phyloP scores from a whole-genome alignment of 2,113 vertebrate species.

The Bungarus multicinctus region DNA sequence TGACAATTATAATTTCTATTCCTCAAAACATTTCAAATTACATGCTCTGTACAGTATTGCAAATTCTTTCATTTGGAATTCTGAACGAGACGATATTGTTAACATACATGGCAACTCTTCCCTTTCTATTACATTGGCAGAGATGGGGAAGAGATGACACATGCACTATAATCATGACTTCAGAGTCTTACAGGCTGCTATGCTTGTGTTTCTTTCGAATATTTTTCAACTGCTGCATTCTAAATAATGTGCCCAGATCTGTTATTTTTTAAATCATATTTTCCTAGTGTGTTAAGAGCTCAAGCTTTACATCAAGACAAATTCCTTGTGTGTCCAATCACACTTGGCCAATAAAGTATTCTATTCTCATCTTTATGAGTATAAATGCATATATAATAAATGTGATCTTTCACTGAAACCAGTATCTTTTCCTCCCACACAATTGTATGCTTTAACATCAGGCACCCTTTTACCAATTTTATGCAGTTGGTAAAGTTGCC shows the following conservation, averaged over 20 bases:
- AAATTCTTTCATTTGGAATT: not conserved
- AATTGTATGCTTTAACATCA: not conserved
- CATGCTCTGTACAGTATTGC: not conserved
- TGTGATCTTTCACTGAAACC: not conserved
- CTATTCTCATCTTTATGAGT: not conserved
- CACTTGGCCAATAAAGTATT: too few species aligned
- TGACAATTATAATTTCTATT: not conserved
- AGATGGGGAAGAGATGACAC: not conserved
- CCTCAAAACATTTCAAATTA: not conserved
- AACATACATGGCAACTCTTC: not conserved
- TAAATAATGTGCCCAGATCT: not conserved
- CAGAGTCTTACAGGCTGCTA: not conserved
- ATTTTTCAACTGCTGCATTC: not conserved
- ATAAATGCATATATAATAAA: not conserved
- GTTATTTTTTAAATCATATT: not conserved
- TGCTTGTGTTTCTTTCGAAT: not conserved
- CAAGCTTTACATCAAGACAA: too few species aligned
- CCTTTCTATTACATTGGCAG: not conserved
- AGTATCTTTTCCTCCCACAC: not conserved
- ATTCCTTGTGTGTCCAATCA: too few species aligned
- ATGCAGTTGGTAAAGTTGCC: not conserved
- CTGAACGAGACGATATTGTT: not conserved
- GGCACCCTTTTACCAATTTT: not conserved
- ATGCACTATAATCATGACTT: not conserved
- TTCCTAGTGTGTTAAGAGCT: not conserved